phyloP scores from a whole-genome alignment of 1,140 invertebrate genomes.

The Pentalonia nigronervosa region DNA sequence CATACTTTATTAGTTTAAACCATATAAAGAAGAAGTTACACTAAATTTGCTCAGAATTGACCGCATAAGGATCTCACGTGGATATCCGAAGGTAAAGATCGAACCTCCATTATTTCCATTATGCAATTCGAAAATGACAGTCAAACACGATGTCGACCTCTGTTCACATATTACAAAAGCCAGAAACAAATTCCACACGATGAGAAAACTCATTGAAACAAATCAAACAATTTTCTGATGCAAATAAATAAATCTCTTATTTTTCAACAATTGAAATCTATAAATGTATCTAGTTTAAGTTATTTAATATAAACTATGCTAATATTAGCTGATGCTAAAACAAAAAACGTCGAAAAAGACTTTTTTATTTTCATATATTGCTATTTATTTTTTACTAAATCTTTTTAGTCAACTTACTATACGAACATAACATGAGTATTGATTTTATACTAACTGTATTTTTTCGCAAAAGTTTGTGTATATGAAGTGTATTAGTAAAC shows the following conservation, averaged over 20 bases:
- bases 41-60: background rate
- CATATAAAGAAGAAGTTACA: no score
- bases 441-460: background rate
- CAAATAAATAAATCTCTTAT: background rate
- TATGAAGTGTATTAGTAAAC: no score
- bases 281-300: background rate
- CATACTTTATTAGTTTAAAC: background rate
- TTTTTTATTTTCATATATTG: background rate
- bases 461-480: background rate
- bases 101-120: background rate
- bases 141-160: background rate
- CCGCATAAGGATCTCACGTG: background rate
- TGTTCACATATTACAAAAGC: background rate
- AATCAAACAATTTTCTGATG: background rate
- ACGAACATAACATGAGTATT: background rate
- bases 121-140: background rate
- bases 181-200: background rate
- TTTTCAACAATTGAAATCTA: background rate
- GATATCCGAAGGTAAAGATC: background rate
- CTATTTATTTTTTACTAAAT: background rate
- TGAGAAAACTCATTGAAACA: background rate
- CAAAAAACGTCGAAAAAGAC: background rate
- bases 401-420: background rate
- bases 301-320: background rate
- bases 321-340: background rate